phyloP scores from a whole-genome alignment of 2,113 vertebrate genomes.

The Malurus alboscapulatus region DNA sequence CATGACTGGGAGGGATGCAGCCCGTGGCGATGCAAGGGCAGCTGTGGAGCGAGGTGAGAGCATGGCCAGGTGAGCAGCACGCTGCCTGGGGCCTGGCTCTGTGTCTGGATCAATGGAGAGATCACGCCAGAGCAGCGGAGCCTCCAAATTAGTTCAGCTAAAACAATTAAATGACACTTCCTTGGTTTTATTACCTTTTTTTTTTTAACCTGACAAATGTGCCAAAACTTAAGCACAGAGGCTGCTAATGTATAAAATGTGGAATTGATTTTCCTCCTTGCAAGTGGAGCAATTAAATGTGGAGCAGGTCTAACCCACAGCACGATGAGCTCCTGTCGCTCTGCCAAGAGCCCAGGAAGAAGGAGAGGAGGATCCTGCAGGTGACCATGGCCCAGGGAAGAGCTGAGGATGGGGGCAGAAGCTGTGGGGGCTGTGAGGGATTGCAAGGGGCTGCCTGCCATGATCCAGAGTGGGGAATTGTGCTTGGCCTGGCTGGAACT shows the following conservation, averaged over 20 bases:
- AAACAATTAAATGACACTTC: conserved; percentile 67
- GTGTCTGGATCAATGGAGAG: background rate
- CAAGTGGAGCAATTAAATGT: conserved; percentile 56
- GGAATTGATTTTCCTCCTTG: conserved; percentile 59
- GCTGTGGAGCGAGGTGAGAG: background rate
- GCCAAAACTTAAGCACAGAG: conserved; percentile 46
- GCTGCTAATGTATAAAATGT: conserved; percentile 39
- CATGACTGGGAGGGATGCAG: background rate
- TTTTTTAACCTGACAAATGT: conserved; percentile 35
- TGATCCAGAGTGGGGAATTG: rapidly evolving
- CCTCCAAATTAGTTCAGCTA: conserved; percentile 41
- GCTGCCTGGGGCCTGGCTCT: background rate
- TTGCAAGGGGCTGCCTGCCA: background rate
- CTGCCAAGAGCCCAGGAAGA: background rate
- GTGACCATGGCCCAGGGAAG: rapidly evolving
- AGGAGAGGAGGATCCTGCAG: background rate
- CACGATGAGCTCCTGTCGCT: background rate
- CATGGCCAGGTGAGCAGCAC: rapidly evolving
- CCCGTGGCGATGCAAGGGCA: background rate
- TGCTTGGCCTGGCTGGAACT: background rate
- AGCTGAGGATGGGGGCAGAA: background rate
- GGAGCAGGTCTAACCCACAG: conserved; percentile 3
- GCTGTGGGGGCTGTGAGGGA: background rate
- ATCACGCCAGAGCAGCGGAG: background rate
- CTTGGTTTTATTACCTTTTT: conserved; percentile 28